A percentile compares a stretch with the other conserved stretches of the same genome.
Evolutionary conservation across 2,888 invertebrate species (phyloP).

Genomic region (Tineola bisselliella): DNA sequence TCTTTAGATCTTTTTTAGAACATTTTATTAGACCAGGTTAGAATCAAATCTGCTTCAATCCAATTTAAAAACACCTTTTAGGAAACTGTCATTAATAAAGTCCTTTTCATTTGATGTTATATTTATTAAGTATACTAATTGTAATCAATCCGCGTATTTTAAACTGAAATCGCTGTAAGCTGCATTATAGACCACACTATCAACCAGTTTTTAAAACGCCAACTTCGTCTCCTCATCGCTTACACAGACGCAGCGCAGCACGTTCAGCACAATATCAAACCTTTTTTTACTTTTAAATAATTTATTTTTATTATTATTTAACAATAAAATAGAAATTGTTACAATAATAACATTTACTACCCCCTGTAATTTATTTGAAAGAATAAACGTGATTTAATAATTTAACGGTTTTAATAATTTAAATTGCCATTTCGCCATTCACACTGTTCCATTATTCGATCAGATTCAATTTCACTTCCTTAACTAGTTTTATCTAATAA

Average conservation of each 20-base stretch:
- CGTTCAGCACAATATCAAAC: background rate
- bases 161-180: background rate
- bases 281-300: background rate
- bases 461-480: background rate
- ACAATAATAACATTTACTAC: slow-evolving; percentile 9
- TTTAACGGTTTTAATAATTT: background rate
- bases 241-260: slow-evolving; percentile 23
- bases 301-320: background rate
- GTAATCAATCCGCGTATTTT: background rate
- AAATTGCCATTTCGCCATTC: background rate
- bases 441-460: background rate
- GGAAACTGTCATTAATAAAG: too few species aligned
- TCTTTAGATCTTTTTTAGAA: too few species aligned
- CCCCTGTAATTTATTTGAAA: slow-evolving; percentile 11
- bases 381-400: background rate
- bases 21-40: too few species aligned
- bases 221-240: slow-evolving; percentile 35
- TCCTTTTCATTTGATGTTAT: too few species aligned
- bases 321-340: slow-evolving; percentile 2
- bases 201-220: slow-evolving; percentile 34
- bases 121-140: too few species aligned
- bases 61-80: too few species aligned
- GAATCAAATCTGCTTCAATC: too few species aligned
- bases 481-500: too few species aligned
- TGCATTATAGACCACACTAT: slow-evolving; percentile 17